These are phyloP conservation scores for Eupithecia tripunctaria DNA, from an alignment of 2,888 invertebrate genomes.

Conservation along the genomic window DNA sequence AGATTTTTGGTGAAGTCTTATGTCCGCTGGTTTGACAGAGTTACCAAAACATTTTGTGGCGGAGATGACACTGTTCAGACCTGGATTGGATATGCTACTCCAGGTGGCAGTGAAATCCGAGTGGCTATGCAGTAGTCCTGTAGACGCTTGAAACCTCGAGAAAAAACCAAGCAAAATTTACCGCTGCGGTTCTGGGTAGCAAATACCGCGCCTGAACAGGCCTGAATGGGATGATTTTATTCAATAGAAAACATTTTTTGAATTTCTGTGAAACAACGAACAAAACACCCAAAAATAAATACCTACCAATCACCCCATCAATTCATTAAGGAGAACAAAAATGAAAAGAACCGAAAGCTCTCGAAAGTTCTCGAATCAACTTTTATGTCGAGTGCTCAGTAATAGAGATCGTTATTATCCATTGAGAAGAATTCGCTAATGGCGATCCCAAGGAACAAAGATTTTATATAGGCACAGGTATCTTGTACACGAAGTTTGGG, in stretches of 20 bases:
- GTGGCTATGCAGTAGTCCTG: too few species aligned
- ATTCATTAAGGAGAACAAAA: constrained; percentile 37
- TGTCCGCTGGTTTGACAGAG: background rate
- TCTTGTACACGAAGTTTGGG: background rate
- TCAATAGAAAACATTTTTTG: background rate
- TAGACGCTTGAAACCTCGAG: too few species aligned
- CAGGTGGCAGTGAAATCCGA: background rate
- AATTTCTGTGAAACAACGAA: background rate
- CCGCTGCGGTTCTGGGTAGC: too few species aligned
- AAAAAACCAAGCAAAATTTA: too few species aligned
- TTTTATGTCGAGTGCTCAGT: constrained; percentile 47
- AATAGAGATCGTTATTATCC: constrained; percentile 45
- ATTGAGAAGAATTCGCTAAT: constrained; percentile 47
- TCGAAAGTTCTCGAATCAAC: constrained; percentile 45
- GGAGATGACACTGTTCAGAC: background rate
- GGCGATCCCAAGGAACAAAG: constrained; percentile 41
- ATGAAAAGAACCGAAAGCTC: constrained; percentile 40
- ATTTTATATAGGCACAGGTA: constrained; percentile 42
- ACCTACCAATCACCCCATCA: constrained; percentile 24
- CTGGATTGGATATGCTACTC: background rate
- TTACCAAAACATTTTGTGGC: background rate
- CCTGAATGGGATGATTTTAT: too few species aligned
- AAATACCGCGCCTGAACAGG: too few species aligned
- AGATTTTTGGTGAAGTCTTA: background rate
- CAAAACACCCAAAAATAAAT: constrained; percentile 14